Evolutionary conservation across 1,140 invertebrate genomes (phyloP), one percentile per base, ranked within the genome.

Genomic region (Procambarus virginalis): DNA sequence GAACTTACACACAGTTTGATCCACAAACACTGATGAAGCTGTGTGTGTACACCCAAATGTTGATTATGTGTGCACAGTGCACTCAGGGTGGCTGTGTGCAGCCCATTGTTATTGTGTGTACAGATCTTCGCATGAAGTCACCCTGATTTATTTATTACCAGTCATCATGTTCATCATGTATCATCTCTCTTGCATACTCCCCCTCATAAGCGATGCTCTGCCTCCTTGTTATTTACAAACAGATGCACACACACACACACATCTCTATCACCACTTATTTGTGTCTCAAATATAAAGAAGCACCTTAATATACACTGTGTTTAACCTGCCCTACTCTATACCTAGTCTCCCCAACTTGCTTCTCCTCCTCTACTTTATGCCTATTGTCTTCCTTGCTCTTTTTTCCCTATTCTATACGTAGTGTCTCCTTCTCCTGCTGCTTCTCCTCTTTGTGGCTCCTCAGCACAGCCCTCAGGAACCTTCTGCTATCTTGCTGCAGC

Each of bases 61-160:
- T 89, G 22, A 68, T 81, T 78, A 58, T 88, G 86, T 81, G 86
- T 88, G 79, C 70, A 88, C 86, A 88, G 78, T 58, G 86, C 78
- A 80, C 77, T 86, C 86, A 84, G 88, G 88, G 88, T 89, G 88
- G 88, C 88, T 89, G 82, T 84, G 81, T 84, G 88, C 82, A 84
- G 75, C 88, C 70, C 64, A 75, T 84, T 89, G 88, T 89, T 89
- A 89, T 84, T 89, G 60, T 78, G 51, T 89, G 88, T 89, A 84
- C 88, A 89, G 88, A 89, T 49, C 81, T 84, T 84, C 64, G 88
- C 81, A 89, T 89, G 73, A 46, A 84, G 88, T 79, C 88, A 89
- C 82, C 82, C 88, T 89, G 81, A 89, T 79, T 89, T 89, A 89
- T 89, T 89, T 89, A 89, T 89, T 84, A 84, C 77, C 88, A 84